Evolutionary conservation across 1,140 invertebrate species (phyloP).

Genomic region (Aleiodes sp.): DNA sequence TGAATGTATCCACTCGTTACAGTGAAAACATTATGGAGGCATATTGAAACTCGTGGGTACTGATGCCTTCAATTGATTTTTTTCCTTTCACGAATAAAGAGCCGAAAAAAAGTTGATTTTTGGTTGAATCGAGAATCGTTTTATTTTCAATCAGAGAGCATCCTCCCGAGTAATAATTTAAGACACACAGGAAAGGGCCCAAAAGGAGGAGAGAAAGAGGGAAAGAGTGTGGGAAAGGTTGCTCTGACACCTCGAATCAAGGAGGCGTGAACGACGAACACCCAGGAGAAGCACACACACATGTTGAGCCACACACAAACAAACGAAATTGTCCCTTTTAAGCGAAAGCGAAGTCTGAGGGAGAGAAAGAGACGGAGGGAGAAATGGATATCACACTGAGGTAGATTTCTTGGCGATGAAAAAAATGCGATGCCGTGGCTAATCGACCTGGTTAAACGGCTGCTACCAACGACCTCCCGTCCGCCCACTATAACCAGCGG

Average conservation of each 20-base stretch:
- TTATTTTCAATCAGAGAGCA: background rate
- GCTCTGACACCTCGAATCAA: constrained; percentile 21
- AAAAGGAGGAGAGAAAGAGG: background rate
- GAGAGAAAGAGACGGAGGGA: background rate
- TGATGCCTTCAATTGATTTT: no score
- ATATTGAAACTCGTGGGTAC: no score
- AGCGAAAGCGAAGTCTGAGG: no score
- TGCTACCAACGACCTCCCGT: constrained; percentile 33
- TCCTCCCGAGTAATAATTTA: background rate
- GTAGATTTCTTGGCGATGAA: background rate
- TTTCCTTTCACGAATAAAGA: background rate
- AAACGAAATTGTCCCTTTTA: background rate
- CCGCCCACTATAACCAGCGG: constrained; percentile 27
- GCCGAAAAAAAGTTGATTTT: background rate
- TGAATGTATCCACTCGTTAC: no score
- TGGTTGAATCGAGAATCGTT: background rate
- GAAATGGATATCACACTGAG: background rate
- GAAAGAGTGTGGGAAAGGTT: background rate
- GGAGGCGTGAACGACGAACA: constrained; percentile 15
- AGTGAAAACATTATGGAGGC: no score
- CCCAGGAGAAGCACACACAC: constrained; percentile 2
- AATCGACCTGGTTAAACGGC: constrained; percentile 33
- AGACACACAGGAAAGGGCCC: background rate
- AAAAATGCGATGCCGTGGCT: constrained; percentile 23
- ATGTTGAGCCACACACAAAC: background rate